These are phyloP conservation scores for Heteractis magnifica DNA, from an alignment of 92 coral and sea anemone species.

Conservation along the genomic window DNA sequence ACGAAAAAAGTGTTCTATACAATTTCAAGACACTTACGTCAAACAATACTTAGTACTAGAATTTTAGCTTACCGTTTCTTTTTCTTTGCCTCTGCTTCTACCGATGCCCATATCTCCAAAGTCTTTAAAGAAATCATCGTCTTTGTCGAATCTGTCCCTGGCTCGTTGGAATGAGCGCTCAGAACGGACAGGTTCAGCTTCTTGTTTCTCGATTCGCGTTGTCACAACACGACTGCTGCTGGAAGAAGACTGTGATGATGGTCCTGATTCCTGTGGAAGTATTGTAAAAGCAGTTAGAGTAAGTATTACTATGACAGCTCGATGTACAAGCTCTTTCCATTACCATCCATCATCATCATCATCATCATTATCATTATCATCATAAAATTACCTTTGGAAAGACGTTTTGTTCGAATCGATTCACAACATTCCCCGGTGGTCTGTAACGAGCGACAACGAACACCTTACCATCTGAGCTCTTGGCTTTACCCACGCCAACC, in stretches of 20 bases:
- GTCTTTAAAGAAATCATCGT: conserved; percentile 37
- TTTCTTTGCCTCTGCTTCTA: conserved; percentile 10
- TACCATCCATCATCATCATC: not conserved
- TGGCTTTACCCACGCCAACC: conserved; percentile 82
- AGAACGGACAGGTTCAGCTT: conserved; percentile 19
- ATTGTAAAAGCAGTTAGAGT: not conserved
- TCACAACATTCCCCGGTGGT: conserved; percentile 85
- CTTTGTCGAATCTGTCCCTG: conserved; percentile 13
- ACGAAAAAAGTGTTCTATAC: no score
- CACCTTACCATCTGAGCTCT: conserved; percentile 71
- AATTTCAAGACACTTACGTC: no score
- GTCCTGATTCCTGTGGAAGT: conserved; percentile 11
- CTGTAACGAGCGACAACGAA: conserved; percentile 91
- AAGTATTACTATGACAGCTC: not conserved
- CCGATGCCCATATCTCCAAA: conserved; percentile 35
- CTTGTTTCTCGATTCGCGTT: conserved; percentile 24
- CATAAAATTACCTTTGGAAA: conserved; percentile 43
- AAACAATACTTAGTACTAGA: not conserved
- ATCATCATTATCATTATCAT: not conserved
- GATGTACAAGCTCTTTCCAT: no score
- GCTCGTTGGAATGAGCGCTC: conserved; percentile 17
- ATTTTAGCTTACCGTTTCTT: conserved; percentile 30
- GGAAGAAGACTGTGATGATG: not conserved
- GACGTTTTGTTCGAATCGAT: conserved; percentile 82
- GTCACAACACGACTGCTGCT: conserved; percentile 24